A percentile compares a stretch with the other conserved stretches of the same genome.
Evolutionary conservation across 1,140 invertebrate genomes (phyloP).

Genomic region (Drosophila novamexicana): DNA sequence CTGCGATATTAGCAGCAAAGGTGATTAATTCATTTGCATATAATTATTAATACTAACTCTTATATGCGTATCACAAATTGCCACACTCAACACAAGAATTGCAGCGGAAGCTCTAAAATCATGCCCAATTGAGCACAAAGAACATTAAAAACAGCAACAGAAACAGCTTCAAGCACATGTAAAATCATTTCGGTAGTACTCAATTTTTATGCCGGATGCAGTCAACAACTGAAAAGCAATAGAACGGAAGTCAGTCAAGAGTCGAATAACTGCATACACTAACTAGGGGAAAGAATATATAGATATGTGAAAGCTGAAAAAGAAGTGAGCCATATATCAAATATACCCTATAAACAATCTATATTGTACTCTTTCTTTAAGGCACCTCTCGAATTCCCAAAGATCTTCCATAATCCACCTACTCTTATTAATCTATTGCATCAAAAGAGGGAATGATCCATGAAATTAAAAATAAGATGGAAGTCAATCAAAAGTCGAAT

Average conservation of each 20-base stretch:
- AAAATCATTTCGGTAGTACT: conserved; percentile 10
- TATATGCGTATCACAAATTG: neutral
- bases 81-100: neutral
- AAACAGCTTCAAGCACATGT: conserved; percentile 14
- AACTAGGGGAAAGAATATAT: neutral
- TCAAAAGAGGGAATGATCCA: no score
- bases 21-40: conserved; percentile 1
- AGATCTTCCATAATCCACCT: no score
- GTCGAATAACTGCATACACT: conserved; percentile 1
- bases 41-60: no score
- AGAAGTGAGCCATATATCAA: no score
- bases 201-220: conserved; percentile 44
- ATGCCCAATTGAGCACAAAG: conserved; percentile 15
- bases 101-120: conserved; percentile 22
- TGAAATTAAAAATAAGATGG: no score
- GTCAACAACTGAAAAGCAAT: conserved; percentile 21
- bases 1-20: neutral
- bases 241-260: conserved; percentile 19
- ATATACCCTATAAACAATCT: no score
- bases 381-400: no score
- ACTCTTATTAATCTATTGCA: no score
- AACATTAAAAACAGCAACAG: neutral
- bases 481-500: neutral
- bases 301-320: no score
- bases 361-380: no score